These are phyloP conservation scores for Acromyrmex charruanus DNA, from an alignment of 1,140 invertebrate species.

Conservation along the genomic window DNA sequence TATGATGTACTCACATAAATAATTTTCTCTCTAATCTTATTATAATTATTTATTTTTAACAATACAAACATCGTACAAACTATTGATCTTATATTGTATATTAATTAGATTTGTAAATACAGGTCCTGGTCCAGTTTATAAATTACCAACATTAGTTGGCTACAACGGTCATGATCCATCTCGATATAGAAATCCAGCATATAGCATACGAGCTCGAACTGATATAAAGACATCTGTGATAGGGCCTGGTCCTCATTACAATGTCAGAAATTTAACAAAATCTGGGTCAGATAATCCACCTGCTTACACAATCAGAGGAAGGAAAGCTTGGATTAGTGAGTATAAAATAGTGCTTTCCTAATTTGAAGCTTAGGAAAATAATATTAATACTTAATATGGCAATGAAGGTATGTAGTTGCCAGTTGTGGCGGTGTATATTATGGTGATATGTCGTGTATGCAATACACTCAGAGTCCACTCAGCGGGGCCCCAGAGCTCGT, in stretches of 20 bases:
- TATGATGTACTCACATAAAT: too few relatives aligned
- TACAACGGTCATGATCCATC: conserved; percentile 83
- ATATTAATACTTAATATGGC: neutral
- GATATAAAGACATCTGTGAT: conserved; percentile 4
- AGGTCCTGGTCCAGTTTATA: conserved; percentile 85
- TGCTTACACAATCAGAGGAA: conserved; percentile 78
- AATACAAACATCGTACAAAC: conserved; percentile 22
- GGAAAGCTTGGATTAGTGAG: conserved; percentile 57
- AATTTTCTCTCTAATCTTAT: too few relatives aligned
- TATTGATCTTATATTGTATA: neutral
- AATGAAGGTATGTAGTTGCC: too few relatives aligned
- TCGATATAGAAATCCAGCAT: conserved; percentile 82
- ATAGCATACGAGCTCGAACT: conserved; percentile 75
- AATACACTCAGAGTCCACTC: too few relatives aligned
- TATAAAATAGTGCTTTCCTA: neutral
- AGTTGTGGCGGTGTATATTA: too few relatives aligned
- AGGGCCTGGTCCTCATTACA: conserved; percentile 83
- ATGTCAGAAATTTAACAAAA: conserved; percentile 78
- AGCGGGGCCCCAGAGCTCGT: too few relatives aligned
- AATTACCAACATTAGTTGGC: conserved; percentile 81
- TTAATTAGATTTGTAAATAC: conserved; percentile 43
- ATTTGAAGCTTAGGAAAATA: neutral
- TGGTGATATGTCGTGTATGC: too few relatives aligned
- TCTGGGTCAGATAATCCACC: conserved; percentile 77
- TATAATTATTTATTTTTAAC: conserved; percentile 2